A percentile compares a stretch with the other conserved stretches of the same genome.
phyloP scores from a whole-genome alignment of 2,797 vertebrate genomes.

The Pempheris klunzingeri region DNA sequence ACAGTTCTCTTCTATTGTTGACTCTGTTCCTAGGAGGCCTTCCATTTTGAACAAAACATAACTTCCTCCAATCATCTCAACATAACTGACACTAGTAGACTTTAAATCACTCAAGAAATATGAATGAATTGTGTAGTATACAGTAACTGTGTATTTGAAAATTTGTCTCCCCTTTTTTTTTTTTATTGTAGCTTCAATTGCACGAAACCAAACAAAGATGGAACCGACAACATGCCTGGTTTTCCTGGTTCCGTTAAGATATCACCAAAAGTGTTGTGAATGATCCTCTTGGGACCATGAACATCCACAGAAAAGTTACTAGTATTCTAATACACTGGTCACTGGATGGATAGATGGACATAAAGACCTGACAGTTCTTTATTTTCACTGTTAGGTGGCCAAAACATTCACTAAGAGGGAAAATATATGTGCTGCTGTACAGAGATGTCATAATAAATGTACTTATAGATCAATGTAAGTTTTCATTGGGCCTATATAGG shows the following conservation, averaged over 20 bases:
- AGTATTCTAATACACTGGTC: neutral
- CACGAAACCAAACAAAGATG: neutral
- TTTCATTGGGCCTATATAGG: conserved; percentile 20
- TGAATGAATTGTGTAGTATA: too few relatives aligned
- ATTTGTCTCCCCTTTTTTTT: too few relatives aligned
- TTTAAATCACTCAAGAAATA: too few relatives aligned
- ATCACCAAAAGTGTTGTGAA: neutral
- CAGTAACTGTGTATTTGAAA: too few relatives aligned
- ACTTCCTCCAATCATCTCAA: too few relatives aligned
- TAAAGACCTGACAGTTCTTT: neutral
- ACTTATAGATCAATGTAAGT: neutral
- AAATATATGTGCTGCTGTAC: neutral
- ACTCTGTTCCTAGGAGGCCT: too few relatives aligned
- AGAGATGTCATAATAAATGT: conserved; percentile 24
- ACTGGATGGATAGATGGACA: neutral
- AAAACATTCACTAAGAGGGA: neutral
- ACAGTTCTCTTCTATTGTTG: too few relatives aligned
- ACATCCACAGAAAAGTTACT: neutral
- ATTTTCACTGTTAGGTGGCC: neutral
- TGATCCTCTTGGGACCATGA: neutral
- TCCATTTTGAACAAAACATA: too few relatives aligned
- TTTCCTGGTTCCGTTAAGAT: neutral
- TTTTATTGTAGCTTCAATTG: too few relatives aligned
- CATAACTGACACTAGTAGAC: too few relatives aligned
- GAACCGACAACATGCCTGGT: neutral